These are phyloP conservation scores for Metridium senile DNA, from an alignment of 92 coral and sea anemone species.

Conservation along the genomic window DNA sequence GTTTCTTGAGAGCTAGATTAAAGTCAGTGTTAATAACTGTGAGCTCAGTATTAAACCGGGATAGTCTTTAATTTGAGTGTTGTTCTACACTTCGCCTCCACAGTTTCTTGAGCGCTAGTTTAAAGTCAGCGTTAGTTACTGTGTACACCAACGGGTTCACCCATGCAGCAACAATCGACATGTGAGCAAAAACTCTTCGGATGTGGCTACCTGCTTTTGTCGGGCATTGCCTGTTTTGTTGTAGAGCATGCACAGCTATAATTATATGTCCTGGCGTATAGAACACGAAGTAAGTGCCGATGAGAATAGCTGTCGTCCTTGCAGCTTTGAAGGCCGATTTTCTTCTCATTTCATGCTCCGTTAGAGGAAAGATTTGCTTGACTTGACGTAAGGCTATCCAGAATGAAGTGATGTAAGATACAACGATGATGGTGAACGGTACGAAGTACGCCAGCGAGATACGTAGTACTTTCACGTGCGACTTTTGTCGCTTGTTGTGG, in stretches of 20 bases:
- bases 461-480: background rate
- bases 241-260: background rate
- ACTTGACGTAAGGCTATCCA: slow-evolving; percentile 4
- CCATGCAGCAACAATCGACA: slow-evolving; percentile 19
- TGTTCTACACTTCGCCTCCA: background rate
- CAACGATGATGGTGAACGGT: slow-evolving; percentile 13
- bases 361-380: slow-evolving; percentile 10
- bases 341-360: slow-evolving; percentile 1
- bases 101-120: slow-evolving; percentile 20
- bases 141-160: slow-evolving; percentile 30
- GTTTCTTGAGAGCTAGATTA: slow-evolving; percentile 5
- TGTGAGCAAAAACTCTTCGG: background rate
- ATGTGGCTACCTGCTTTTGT: background rate
- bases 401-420: slow-evolving; percentile 13
- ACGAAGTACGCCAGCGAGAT: background rate
- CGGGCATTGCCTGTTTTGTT: background rate
- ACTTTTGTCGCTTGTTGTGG: background rate
- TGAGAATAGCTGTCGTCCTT: slow-evolving; percentile 16
- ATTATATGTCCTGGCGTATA: slow-evolving; percentile 12
- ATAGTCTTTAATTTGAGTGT: background rate
- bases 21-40: background rate
- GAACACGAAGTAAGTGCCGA: slow-evolving; percentile 26
- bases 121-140: slow-evolving; percentile 22
- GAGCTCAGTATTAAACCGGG: background rate
- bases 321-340: slow-evolving; percentile 26